Base-by-base conservation (phyloP, 2,113 vertebrate species). In the Galbula dea region DNA sequence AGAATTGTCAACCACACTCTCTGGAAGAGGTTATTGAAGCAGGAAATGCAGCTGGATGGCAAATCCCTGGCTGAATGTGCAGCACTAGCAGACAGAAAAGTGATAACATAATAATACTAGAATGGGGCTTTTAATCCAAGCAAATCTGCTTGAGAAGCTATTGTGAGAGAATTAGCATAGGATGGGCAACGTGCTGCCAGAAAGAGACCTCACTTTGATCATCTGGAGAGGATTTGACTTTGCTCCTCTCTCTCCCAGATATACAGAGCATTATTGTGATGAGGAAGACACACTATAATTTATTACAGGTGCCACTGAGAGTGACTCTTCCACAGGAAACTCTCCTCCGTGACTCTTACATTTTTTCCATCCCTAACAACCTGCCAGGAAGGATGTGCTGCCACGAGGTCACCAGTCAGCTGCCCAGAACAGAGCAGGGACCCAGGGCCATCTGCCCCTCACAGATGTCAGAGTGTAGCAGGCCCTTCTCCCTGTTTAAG, bases 131-230 rank as follows among this genome's bases (percentile, higher is more conserved):
- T 91, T 95, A 95, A 92, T 93, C 91, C 71, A 72, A 89, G 80
- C 65, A 95, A 91, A 94, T 93, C 89, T 95, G 75, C 79, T 88
- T 78, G 68, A 88, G 83, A 51, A 84, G 71, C 91, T 73, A 89
- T 74, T 91, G 87, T 76, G 78, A 86, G 65, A 58, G 90, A 93
- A 93, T 92, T 89, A 93, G 84, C 93, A 66, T 32, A 79, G 89
- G 75, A 41, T 32, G 58, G 89, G 71, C 92, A 89, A 45, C 2
- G 6, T 29, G 59, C 76, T 81, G 86, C 61, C 46, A 10, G 57
- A 72, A 43, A 71, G 45, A 90, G 66, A 83, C 80, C 77, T 78
- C 9, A 43, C 41, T 59, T 62, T 45, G 54, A 73, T 63, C 74
- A 78, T 61, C 43, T 58, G 45, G 30, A 41, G 34, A 83, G 65